phyloP scores from a whole-genome alignment of 1,140 invertebrate species.

The Cotesia typhae region DNA sequence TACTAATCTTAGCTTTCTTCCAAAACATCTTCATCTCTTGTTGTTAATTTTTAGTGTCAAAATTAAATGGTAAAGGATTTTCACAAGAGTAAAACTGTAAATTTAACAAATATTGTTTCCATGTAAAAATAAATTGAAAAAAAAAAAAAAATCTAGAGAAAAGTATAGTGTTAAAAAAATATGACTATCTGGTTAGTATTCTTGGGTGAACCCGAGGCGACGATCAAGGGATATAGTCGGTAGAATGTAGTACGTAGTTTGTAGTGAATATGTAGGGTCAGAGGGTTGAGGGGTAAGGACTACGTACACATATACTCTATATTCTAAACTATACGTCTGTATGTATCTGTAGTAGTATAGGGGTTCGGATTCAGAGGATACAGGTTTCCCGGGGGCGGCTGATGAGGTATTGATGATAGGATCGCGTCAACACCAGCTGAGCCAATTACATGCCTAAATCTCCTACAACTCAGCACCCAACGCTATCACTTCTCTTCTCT shows the following conservation, averaged over 20 bases:
- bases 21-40: too few species aligned
- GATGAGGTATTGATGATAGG: slow-evolving; percentile 68
- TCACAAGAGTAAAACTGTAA: too few species aligned
- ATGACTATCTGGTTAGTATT: slow-evolving; percentile 51
- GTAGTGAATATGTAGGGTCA: slow-evolving; percentile 12
- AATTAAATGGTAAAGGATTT: too few species aligned
- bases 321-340: too few species aligned
- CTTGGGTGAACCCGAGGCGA: slow-evolving; percentile 32
- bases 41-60: too few species aligned
- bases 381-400: slow-evolving; percentile 63
- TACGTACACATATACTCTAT: background rate
- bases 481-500: background rate
- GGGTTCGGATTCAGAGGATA: slow-evolving; percentile 46
- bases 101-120: too few species aligned
- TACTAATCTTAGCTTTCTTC: too few species aligned
- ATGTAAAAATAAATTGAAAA: too few species aligned
- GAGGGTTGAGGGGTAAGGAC: slow-evolving; percentile 23
- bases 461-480: slow-evolving; percentile 38
- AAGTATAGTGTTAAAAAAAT: background rate
- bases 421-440: slow-evolving; percentile 68
- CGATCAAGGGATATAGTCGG: slow-evolving; percentile 36
- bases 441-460: slow-evolving; percentile 67
- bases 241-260: slow-evolving; percentile 31
- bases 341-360: background rate
- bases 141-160: background rate